Base-by-base conservation (phyloP, 2,888 invertebrate genomes). In the Drosophila ustulata region DNA sequence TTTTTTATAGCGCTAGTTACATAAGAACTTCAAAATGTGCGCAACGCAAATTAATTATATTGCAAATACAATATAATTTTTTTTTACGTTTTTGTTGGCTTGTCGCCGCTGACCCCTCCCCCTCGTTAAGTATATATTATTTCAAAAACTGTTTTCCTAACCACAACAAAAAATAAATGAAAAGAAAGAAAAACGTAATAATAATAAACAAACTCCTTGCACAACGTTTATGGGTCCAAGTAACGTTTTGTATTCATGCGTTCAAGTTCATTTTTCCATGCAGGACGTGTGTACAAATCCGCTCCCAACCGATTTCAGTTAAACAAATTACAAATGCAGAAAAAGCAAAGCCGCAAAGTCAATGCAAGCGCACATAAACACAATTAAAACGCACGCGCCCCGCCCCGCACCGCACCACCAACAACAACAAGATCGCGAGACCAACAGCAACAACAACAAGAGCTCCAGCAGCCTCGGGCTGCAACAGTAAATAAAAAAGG, bases 231-330 rank as follows among this genome's bases (percentile, higher is more conserved):
- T 37, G 37, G 89, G 86, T 83, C 64, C 68, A 82, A 88, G 88
- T 89, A 88, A 84, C 89, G 89, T 85, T 76, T 89, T 89, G 85
- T 91, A 91, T 91, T 90, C 91, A 90, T 90, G 89, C 89, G 89
- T 91, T 90, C 88, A 90, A 90, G 89, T 88, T 90, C 90, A 90
- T 90, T 90, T 89, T 92, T 91, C 89, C 89, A 92, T 89, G 89
- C 92, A 92, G 91, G 92, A 90, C 82, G 70, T 37, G 37, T 37
- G 37, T 75, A 75, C 72, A 83, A 76, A 75, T 75, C 75, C 75
- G 75, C 79, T 87, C 84, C 83, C 87, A 83, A 78, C 87, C 84
- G 83, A 80, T 89, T 83, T 83, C 89, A 83, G 83, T 87, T 87
- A 82, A 80, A 66, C 72, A 80, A 32, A 61, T 67, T 67, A 69